Conservation (phyloP, 2,113 vertebrate species). For the Chrysochloris asiatica region DNA sequence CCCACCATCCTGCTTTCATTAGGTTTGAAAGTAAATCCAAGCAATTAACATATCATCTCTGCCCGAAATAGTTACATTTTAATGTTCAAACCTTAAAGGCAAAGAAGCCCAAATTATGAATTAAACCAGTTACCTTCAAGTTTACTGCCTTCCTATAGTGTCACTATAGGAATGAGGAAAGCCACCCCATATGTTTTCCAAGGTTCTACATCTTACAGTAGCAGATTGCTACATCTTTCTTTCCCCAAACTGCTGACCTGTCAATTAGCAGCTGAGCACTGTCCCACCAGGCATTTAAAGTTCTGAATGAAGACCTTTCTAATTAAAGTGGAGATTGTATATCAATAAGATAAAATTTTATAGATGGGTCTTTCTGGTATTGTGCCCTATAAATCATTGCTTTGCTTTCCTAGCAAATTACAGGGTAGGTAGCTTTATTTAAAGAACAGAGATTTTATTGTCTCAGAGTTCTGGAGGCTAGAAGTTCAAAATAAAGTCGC, state of each 20-base stretch:
- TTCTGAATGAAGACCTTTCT: not conserved
- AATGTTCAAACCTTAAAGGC: not conserved
- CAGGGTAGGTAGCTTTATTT: not conserved
- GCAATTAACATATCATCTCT: not conserved
- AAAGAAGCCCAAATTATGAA: not conserved
- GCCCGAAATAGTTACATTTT: not conserved
- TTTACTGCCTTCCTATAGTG: no score
- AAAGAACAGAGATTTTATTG: not conserved
- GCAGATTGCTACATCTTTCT: not conserved
- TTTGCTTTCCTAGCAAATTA: not conserved
- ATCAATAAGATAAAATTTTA: not conserved
- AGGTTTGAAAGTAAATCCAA: not conserved
- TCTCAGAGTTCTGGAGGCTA: not conserved
- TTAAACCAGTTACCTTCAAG: no score
- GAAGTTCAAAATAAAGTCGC: not conserved
- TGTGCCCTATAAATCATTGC: not conserved
- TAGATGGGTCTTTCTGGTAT: not conserved
- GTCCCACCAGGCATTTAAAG: not conserved
- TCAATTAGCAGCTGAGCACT: not conserved
- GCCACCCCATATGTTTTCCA: not conserved
- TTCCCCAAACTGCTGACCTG: not conserved
- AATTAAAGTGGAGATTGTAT: slow-evolving; percentile 7
- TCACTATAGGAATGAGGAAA: not conserved
- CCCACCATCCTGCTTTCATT: not conserved
- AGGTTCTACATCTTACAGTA: not conserved